Evolutionary conservation across 2,797 vertebrate genomes (phyloP).

Genomic region (Pipistrellus nathusii): DNA sequence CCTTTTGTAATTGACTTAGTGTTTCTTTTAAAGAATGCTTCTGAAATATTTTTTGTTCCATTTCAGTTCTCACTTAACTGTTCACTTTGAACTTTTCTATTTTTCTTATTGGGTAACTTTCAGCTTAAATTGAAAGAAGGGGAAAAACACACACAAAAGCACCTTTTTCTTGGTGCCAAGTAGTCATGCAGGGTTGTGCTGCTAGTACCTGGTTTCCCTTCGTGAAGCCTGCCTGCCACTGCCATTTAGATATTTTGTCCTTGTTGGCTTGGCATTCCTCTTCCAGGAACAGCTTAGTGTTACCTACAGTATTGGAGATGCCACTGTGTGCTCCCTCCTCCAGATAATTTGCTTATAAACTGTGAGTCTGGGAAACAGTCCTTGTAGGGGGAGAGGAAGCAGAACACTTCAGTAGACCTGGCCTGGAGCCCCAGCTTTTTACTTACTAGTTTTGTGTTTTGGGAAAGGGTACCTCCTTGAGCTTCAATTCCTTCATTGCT

Average conservation of each 20-base stretch:
- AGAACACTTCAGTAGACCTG: background rate
- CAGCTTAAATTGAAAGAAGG: slow-evolving; percentile 52
- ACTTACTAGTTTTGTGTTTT: slow-evolving; percentile 38
- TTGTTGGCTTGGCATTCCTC: background rate
- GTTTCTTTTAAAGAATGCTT: slow-evolving; percentile 60
- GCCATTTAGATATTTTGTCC: background rate
- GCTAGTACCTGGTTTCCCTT: background rate
- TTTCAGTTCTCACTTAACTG: slow-evolving; percentile 18
- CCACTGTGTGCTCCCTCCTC: background rate
- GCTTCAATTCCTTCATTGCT: background rate
- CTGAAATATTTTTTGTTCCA: slow-evolving; percentile 28
- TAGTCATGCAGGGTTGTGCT: background rate
- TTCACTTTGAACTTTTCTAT: slow-evolving; percentile 59
- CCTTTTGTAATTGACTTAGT: slow-evolving; percentile 60
- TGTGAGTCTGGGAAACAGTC: background rate
- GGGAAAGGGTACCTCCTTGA: background rate
- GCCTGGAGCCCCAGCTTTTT: background rate
- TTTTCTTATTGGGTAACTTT: slow-evolving; percentile 52
- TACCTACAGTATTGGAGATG: background rate
- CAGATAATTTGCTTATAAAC: background rate
- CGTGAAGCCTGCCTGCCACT: background rate
- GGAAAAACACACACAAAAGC: background rate
- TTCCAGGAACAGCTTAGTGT: slow-evolving; percentile 20
- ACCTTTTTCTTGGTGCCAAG: background rate
- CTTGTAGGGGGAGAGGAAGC: background rate